phyloP scores from a whole-genome alignment of 2,797 vertebrate genomes.

The Takifugu ocellatus region DNA sequence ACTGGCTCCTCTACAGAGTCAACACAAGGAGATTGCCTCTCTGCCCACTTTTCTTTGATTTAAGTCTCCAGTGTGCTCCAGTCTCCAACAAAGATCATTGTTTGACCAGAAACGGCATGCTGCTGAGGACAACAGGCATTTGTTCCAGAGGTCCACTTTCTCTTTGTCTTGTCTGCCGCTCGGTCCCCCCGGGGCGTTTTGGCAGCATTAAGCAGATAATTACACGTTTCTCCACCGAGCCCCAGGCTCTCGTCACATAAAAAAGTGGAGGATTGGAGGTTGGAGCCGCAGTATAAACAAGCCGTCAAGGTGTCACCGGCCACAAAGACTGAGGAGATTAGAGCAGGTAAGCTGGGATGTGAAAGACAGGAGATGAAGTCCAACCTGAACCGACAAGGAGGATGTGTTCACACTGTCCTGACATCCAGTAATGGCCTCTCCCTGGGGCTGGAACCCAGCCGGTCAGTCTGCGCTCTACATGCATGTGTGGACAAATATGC shows the following conservation, averaged over 20 bases:
- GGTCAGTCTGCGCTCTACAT: conserved; percentile 28
- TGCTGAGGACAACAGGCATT: conserved; percentile 47
- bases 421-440: conserved; percentile 19
- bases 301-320: conserved; percentile 38
- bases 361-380: conserved; percentile 30
- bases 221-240: conserved; percentile 41
- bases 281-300: conserved; percentile 55
- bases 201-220: conserved; percentile 50
- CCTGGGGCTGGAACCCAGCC: conserved; percentile 14
- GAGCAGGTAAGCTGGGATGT: conserved; percentile 18
- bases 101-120: conserved; percentile 47
- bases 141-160: conserved; percentile 44
- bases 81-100: conserved; percentile 56
- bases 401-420: conserved; percentile 20
- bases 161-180: conserved; percentile 46
- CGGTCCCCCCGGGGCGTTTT: conserved; percentile 19
- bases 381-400: conserved; percentile 9
- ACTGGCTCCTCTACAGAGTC: conserved; percentile 41
- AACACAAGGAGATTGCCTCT: conserved; percentile 57
- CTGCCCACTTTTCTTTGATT: conserved; percentile 36
- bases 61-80: conserved; percentile 36
- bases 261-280: conserved; percentile 16
- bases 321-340: conserved; percentile 34
- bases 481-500: conserved; percentile 25
- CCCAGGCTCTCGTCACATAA: conserved; percentile 46